phyloP scores from a whole-genome alignment of 2,888 invertebrate species.

The Lasioglossum morio region DNA sequence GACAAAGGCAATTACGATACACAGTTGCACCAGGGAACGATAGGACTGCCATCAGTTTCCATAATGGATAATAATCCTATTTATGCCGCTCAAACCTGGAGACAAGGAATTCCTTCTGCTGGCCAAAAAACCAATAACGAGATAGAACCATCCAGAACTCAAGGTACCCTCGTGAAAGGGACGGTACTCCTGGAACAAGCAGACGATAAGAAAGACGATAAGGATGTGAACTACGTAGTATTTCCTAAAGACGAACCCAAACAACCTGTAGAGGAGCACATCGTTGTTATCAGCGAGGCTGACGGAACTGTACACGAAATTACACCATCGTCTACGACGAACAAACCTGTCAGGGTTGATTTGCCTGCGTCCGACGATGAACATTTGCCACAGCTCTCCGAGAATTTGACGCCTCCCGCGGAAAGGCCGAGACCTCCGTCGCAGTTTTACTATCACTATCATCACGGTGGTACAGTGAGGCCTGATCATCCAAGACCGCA shows the following conservation, averaged over 20 bases:
- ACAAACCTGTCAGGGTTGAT: constrained; percentile 32
- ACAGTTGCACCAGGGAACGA: constrained; percentile 72
- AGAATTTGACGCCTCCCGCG: constrained; percentile 79
- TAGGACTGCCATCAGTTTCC: constrained; percentile 72
- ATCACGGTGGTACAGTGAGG: constrained; percentile 50
- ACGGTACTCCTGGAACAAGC: constrained; percentile 34
- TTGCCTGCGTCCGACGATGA: constrained; percentile 39
- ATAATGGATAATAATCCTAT: constrained; percentile 54
- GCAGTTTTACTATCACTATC: constrained; percentile 76
- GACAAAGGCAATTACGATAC: constrained; percentile 36
- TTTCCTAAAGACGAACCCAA: constrained; percentile 62
- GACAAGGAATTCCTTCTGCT: constrained; percentile 43
- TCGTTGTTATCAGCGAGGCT: constrained; percentile 80
- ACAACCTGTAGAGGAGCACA: constrained; percentile 76
- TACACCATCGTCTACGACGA: constrained; percentile 58
- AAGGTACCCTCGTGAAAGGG: constrained; percentile 36
- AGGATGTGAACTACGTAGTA: constrained; percentile 54
- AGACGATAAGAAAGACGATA: constrained; percentile 51
- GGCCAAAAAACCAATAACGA: constrained; percentile 56
- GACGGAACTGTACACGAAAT: constrained; percentile 77
- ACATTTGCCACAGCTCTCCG: constrained; percentile 77
- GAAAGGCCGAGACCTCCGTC: constrained; percentile 73
- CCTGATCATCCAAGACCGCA: constrained; percentile 71
- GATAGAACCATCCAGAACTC: constrained; percentile 52
- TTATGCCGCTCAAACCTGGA: constrained; percentile 73